These are phyloP conservation scores for Bellardia bayeri DNA, from an alignment of 2,888 invertebrate genomes.

Conservation along the genomic window DNA sequence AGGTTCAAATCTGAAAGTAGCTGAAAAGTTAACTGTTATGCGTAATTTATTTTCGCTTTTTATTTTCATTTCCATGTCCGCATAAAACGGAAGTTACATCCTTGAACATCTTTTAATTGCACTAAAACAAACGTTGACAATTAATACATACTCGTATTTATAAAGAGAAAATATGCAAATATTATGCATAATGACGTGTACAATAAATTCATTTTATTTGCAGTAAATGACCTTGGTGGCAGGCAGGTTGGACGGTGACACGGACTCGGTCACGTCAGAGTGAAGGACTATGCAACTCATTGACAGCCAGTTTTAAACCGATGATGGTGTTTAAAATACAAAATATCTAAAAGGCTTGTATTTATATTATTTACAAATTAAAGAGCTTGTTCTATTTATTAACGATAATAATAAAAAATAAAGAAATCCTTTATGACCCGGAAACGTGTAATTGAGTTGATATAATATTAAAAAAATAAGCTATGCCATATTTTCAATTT, in stretches of 20 bases:
- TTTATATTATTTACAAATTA: background rate
- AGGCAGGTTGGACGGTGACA: background rate
- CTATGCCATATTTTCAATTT: background rate
- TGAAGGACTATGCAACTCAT: background rate
- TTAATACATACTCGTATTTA: background rate
- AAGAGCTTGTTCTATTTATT: background rate
- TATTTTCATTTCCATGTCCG: constrained; percentile 23
- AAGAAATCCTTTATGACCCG: constrained; percentile 2
- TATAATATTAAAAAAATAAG: constrained; percentile 9
- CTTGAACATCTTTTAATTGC: constrained; percentile 47
- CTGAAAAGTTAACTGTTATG: background rate
- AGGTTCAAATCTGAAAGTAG: background rate
- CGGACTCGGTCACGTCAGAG: background rate
- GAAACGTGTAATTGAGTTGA: background rate
- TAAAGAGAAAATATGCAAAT: constrained; percentile 58
- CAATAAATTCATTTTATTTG: constrained; percentile 43
- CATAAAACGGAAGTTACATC: constrained; percentile 23
- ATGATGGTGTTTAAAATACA: too few relatives aligned
- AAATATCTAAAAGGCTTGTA: background rate
- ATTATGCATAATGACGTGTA: constrained; percentile 44
- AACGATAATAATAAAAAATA: background rate
- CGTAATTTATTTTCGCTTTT: background rate
- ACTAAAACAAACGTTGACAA: constrained; percentile 4
- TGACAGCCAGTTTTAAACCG: too few relatives aligned
- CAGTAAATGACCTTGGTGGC: constrained; percentile 19